A percentile compares a stretch with the other conserved stretches of the same genome.
phyloP scores from a whole-genome alignment of 1,140 invertebrate species.

The Trachymyrmex cornetzi region DNA sequence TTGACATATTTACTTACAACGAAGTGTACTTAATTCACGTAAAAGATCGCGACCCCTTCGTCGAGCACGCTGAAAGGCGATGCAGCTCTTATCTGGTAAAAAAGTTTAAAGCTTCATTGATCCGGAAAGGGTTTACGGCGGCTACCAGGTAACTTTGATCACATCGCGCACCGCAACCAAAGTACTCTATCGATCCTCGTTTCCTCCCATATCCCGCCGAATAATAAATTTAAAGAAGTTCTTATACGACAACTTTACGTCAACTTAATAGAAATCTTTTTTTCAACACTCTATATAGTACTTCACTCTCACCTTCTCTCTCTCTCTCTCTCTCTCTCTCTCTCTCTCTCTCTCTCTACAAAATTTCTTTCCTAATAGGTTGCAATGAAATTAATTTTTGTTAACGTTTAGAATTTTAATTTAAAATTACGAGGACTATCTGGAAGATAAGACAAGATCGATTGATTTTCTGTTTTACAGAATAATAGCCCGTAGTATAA shows the following conservation, averaged over 20 bases:
- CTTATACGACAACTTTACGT: slow-evolving; percentile 42
- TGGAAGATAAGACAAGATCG: not conserved
- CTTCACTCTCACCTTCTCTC: not conserved
- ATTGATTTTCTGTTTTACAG: slow-evolving; percentile 25
- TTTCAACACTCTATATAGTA: not conserved
- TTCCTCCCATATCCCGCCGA: slow-evolving; percentile 39
- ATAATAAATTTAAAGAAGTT: slow-evolving; percentile 62
- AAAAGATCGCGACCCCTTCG: slow-evolving; percentile 63
- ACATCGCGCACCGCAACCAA: slow-evolving; percentile 61
- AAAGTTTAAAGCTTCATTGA: slow-evolving; percentile 66
- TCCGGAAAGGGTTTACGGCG: slow-evolving; percentile 60
- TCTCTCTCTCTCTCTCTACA: not conserved
- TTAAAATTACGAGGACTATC: not conserved
- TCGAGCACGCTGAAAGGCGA: slow-evolving; percentile 56
- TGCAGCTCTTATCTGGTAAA: slow-evolving; percentile 63
- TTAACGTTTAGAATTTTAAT: not conserved
- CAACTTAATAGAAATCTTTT: slow-evolving; percentile 24
- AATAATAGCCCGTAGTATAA: slow-evolving; percentile 50
- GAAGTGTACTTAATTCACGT: slow-evolving; percentile 60
- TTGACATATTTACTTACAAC: slow-evolving; percentile 61
- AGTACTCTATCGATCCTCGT: slow-evolving; percentile 56
- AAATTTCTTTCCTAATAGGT: slow-evolving; percentile 9
- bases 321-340: not conserved
- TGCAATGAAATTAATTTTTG: slow-evolving; percentile 14
- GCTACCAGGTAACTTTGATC: slow-evolving; percentile 61